Base-by-base conservation (phyloP, 2,888 invertebrate genomes). In the Drosophila merina region DNA sequence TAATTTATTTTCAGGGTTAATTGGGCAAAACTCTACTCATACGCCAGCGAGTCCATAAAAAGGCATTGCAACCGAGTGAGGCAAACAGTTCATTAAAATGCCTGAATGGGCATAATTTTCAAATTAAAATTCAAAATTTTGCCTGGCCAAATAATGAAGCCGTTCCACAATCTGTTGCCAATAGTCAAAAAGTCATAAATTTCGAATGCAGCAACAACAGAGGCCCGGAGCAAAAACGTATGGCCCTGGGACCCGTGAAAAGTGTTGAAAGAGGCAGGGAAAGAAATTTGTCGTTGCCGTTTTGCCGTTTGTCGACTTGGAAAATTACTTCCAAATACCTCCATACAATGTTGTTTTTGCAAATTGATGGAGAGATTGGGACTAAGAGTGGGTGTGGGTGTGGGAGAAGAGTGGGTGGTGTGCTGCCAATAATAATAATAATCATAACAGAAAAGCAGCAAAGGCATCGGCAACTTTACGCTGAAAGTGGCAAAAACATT, bases 121-220 rank as follows among this genome's bases (percentile, higher is more conserved):
- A 72, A 82, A 87, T 87, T 88, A 77, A 84, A 76, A 84, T 83
- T 84, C 86, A 80, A 84, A 84, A 84, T 77, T 84, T 84, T 87
- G 52, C 72, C 60, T 60, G 62, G 78, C 78, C 81, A 83, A 85
- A 88, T 88, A 84, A 84, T 86, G 80, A 80, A 84, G 86, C 78
- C 63, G 73, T 67, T 57, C 55, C 62, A 58, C 88, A 84, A 88
- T 88, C 86, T 84, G 88, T 83, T 84, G 86, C 88, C 88, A 86
- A 86, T 84, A 88, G 84, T 83, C 86, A 86, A 88, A 86, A 84
- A 83, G 62, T 86, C 88, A 78, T 88, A 84, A 84, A 84, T 88
- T 75, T 78, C 72, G 51, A 75, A 60, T 75, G 75, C 76, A 72
- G 73, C 78, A 72, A 76, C 76, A 82, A 67, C 72, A 72, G 25